Base-by-base conservation (phyloP, 2,113 vertebrate genomes). In the Ptilorrhoa leucosticta region DNA sequence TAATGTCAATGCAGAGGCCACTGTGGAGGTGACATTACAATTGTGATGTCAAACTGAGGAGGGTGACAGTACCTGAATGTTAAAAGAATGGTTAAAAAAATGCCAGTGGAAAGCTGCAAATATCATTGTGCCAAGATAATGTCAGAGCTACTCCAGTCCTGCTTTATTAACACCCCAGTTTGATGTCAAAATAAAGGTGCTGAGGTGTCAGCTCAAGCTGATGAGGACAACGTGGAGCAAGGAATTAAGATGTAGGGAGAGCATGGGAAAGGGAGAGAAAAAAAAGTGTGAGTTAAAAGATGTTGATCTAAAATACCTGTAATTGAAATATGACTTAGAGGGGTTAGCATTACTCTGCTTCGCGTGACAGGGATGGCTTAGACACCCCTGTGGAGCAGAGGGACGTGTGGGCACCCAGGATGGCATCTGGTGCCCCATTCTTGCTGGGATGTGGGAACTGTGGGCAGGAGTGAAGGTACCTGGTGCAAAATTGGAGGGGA, bases 71-170 rank as follows among this genome's bases (percentile, higher is more conserved):
- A 58, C 60, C 39, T 68, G 90, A 88, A 78, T 77, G 48, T 92
- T 85, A 89, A 82, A 83, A 79, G 31, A 86, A 69, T 57, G 83
- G 87, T 68, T 95, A 71, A 90, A 89, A 94, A 90, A 92, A 82
- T 71, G 64, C 31, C 88, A 68, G n/a, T 44, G 64, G 76, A 75
- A 87, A 60, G 45, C 79, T 93, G 71, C 72, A 95, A 92, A 83
- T 88, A 86, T n/a, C 83, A 37, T 63, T 17, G 7, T 71, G 90
- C 89, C 64, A 71, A 86, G 75, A 73, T 83, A 91, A 96, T 66
- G 89, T 47, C 95, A 93, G 69, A 87, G 71, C 60, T 54, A 53
- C 73, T 91, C 81, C 61, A 42, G 65, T 16, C n/a, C 61, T 69
- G 50, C 57, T 94, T 92, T 48, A 60, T 81, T 87, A 95, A 95